A percentile compares a stretch with the other conserved stretches of the same genome.
Evolutionary conservation across 2,113 vertebrate species (phyloP).

Genomic region (Columbina picui): DNA sequence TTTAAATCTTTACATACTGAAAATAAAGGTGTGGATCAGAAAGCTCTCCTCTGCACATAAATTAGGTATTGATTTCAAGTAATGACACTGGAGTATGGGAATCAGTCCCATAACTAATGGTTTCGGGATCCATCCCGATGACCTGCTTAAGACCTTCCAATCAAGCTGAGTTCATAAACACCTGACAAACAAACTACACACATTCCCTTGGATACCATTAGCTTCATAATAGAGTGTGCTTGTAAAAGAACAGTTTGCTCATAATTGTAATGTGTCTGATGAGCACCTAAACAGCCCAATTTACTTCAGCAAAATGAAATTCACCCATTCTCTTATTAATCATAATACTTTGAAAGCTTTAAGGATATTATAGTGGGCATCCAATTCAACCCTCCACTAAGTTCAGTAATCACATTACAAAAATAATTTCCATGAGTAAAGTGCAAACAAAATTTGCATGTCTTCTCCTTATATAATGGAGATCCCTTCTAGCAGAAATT

Average conservation of each 20-base stretch:
- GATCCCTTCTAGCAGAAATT: neutral
- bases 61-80: neutral
- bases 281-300: neutral
- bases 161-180: neutral
- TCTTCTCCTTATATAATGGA: slow-evolving; percentile 34
- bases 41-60: neutral
- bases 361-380: neutral
- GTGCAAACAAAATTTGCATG: neutral
- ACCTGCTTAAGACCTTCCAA: neutral
- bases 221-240: neutral
- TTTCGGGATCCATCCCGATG: neutral
- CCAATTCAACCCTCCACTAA: neutral
- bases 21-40: neutral
- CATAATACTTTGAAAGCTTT: neutral
- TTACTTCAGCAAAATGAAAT: neutral
- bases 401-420: neutral
- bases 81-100: neutral
- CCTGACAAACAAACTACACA: neutral
- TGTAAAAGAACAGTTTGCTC: neutral
- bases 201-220: neutral
- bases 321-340: neutral
- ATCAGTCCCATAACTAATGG: neutral
- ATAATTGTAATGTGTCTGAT: neutral
- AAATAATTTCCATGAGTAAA: neutral
- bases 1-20: neutral